Evolutionary conservation across 1,140 invertebrate genomes (phyloP).

Genomic region (Copidosoma floridanum): DNA sequence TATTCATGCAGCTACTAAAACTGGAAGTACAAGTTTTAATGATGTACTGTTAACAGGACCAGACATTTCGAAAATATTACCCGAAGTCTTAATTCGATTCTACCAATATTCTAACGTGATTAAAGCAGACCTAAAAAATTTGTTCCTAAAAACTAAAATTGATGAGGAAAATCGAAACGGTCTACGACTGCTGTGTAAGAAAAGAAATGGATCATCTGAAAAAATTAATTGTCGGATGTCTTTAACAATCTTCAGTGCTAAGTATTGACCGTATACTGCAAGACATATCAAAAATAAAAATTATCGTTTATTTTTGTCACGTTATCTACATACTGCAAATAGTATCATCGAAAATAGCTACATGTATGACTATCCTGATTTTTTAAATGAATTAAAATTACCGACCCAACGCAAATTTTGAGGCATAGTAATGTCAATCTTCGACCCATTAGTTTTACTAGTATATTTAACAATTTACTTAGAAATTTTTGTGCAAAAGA

Average conservation of each 20-base stretch:
- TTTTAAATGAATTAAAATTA: not conserved
- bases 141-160: not conserved
- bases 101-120: not conserved
- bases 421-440: not conserved
- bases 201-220: not conserved
- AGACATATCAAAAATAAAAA: not conserved
- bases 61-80: not conserved
- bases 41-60: not conserved
- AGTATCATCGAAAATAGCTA: not conserved
- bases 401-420: not conserved
- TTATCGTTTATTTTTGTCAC: not conserved
- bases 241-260: not conserved
- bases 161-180: not conserved
- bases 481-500: not conserved
- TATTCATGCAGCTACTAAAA: not conserved
- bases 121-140: not conserved
- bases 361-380: not conserved
- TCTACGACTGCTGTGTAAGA: not conserved
- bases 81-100: not conserved
- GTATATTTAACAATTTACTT: not conserved
- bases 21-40: not conserved
- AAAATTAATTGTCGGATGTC: not conserved
- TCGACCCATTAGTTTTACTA: conserved; percentile 3
- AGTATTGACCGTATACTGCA: not conserved
- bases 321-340: not conserved